These are phyloP conservation scores for Peucedramus taeniatus DNA, from an alignment of 2,113 vertebrate species.

Conservation along the genomic window DNA sequence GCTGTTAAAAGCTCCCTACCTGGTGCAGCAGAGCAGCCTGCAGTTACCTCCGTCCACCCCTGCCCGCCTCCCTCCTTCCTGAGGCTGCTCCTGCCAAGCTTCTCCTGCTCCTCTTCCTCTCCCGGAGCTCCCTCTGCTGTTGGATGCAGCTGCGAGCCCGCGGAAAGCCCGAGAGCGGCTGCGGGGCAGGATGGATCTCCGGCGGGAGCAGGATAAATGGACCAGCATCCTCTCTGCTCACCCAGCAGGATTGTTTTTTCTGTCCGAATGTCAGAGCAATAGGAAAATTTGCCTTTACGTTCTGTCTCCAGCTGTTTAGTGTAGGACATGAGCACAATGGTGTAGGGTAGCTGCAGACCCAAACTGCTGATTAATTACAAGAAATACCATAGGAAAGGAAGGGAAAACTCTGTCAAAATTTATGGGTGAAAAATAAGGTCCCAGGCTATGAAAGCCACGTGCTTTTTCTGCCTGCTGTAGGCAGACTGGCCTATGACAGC, in stretches of 20 bases:
- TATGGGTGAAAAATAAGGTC: background rate
- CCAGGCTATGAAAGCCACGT: background rate
- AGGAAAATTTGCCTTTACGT: background rate
- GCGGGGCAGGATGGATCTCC: background rate
- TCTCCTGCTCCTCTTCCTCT: background rate
- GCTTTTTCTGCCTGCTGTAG: background rate
- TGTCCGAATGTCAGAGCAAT: background rate
- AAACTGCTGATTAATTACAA: background rate
- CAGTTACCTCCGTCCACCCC: background rate
- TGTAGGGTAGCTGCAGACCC: background rate
- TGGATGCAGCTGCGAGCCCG: background rate
- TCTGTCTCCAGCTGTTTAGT: background rate
- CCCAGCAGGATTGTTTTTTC: background rate
- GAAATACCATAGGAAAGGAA: background rate
- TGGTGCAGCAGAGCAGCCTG: background rate
- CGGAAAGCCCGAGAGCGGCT: background rate
- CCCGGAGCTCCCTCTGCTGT: constrained; percentile 63
- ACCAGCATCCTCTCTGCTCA: background rate
- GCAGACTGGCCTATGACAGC: background rate
- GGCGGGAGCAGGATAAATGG: background rate
- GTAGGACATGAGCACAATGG: background rate
- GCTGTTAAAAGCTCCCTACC: background rate
- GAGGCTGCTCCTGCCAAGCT: background rate
- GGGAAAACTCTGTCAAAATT: background rate
- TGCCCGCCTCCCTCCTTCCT: background rate